These are phyloP conservation scores for Brachypodius melanocephalos DNA, from an alignment of 2,113 vertebrate species.

Conservation along the genomic window DNA sequence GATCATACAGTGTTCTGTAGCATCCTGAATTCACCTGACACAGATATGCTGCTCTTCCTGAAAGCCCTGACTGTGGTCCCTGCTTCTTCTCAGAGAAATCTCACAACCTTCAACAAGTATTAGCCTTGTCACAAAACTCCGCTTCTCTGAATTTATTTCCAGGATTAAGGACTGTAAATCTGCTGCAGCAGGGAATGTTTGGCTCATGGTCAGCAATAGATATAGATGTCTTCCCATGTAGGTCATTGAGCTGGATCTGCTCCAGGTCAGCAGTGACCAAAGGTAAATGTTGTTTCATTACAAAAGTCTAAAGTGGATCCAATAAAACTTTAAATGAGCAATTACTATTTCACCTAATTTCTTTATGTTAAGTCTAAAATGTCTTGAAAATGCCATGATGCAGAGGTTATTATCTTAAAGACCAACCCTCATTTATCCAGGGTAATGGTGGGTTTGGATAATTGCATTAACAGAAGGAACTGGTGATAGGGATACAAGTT, in stretches of 20 bases:
- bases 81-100: neutral
- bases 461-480: neutral
- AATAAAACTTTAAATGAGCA: neutral
- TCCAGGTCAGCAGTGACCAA: neutral
- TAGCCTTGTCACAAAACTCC: neutral
- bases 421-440: neutral
- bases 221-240: neutral
- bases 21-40: neutral
- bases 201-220: neutral
- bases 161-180: constrained; percentile 17
- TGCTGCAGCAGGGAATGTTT: neutral
- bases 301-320: neutral
- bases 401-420: neutral
- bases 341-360: neutral
- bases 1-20: neutral
- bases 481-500: fast-evolving
- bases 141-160: neutral
- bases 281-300: neutral
- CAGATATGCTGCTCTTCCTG: neutral
- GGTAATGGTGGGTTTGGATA: neutral
- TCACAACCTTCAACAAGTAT: neutral
- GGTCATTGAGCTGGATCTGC: neutral
- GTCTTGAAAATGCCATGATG: neutral
- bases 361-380: neutral
- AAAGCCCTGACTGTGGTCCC: neutral